A percentile compares a stretch with the other conserved stretches of the same genome.
phyloP scores from a whole-genome alignment of 2,888 invertebrate species.

The Siphlonurus alternatus region DNA sequence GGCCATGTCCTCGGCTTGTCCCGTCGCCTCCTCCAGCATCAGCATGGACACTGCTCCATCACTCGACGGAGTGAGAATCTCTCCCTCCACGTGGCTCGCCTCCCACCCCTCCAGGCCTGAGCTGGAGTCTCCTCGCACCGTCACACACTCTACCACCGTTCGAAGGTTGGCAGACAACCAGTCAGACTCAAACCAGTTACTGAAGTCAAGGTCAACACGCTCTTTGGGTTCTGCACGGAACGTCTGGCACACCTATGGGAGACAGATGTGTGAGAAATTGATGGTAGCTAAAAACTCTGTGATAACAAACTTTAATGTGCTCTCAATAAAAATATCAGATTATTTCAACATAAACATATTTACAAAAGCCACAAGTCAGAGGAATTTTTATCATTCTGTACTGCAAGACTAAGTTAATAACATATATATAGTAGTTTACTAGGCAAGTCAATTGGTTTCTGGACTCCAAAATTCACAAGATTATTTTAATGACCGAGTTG shows the following conservation, averaged over 20 bases:
- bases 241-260: constrained; percentile 32
- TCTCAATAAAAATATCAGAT: too few species aligned
- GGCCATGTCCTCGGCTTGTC: constrained; percentile 8
- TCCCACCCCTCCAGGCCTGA: constrained; percentile 42
- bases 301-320: too few species aligned
- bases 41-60: constrained; percentile 15
- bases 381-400: too few species aligned
- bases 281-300: too few species aligned
- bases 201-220: constrained; percentile 35
- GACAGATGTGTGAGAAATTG: too few species aligned
- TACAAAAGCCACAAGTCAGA: too few species aligned
- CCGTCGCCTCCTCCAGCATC: constrained; percentile 22
- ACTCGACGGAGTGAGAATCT: constrained; percentile 26
- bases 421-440: too few species aligned
- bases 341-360: background rate
- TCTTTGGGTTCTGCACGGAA: constrained; percentile 21
- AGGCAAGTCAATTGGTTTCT: too few species aligned
- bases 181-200: constrained; percentile 54
- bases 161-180: constrained; percentile 60
- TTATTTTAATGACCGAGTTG: too few species aligned
- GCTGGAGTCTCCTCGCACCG: constrained; percentile 37
- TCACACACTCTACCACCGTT: constrained; percentile 38
- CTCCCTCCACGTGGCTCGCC: constrained; percentile 34
- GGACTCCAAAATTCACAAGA: too few species aligned
- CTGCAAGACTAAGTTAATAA: too few species aligned